These are phyloP conservation scores for Acrobasis repandana DNA, from an alignment of 2,888 invertebrate species.

Conservation along the genomic window DNA sequence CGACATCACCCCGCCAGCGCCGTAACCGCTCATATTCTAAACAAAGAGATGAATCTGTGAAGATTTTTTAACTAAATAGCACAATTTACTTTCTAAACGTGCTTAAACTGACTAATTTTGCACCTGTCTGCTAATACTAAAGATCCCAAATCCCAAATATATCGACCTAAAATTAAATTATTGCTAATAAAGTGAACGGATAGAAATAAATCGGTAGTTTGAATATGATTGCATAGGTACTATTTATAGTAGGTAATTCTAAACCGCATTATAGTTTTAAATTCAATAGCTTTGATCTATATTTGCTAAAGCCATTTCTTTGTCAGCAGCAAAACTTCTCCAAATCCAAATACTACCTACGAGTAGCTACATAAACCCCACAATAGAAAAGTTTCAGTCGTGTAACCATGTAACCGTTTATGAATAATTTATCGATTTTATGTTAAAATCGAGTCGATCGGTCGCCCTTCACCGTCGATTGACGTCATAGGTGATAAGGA, in stretches of 20 bases:
- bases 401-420: constrained; percentile 32
- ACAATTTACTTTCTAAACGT: too few relatives aligned
- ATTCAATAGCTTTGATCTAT: too few relatives aligned
- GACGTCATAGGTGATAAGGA: constrained; percentile 43
- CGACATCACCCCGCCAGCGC: constrained; percentile 54
- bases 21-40: constrained; percentile 75
- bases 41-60: constrained; percentile 17
- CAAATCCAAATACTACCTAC: constrained; percentile 13
- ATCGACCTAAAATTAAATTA: too few relatives aligned
- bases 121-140: too few relatives aligned
- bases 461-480: constrained; percentile 42
- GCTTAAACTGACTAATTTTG: too few relatives aligned
- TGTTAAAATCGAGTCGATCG: constrained; percentile 46
- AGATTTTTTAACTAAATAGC: too few relatives aligned
- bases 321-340: background rate
- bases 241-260: too few relatives aligned
- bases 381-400: constrained; percentile 23
- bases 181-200: too few relatives aligned
- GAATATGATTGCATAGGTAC: too few relatives aligned
- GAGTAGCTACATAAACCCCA: background rate
- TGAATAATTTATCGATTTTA: constrained; percentile 55
- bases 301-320: constrained; percentile 2
- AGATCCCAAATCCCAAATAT: too few relatives aligned
- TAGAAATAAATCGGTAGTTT: too few relatives aligned
- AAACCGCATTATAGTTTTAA: too few relatives aligned